Evolutionary conservation across 2,797 vertebrate genomes (phyloP), one percentile per base, ranked within the genome.

Genomic region (Enteromius radiatus): DNA sequence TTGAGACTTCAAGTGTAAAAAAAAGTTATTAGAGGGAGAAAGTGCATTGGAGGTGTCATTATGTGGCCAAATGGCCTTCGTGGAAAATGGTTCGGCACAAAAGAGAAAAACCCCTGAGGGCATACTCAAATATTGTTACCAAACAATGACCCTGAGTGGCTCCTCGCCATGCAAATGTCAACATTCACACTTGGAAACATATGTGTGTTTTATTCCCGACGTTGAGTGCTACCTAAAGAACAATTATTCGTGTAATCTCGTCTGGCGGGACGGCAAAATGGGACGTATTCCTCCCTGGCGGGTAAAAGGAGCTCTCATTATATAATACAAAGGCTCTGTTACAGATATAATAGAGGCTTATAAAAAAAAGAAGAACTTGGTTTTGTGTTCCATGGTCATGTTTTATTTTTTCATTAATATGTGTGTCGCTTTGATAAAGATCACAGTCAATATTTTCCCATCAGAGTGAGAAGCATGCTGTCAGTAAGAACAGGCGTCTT

Each of bases 11-110:
- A 85, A 88, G 83, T 82, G 75, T 70, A 45, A 76, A 87, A 81
- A 84, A 88, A 89, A 90, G 87, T 89, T 89, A 87, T 95, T 95
- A 96, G 95, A 95, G 80, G 93, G 95, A 96, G 94, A 95, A 96
- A 96, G 95, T 96, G 95, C 94, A 95, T 94, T 95, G 96, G 96
- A 95, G 96, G 95, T 96, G 95, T 95, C 96, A 90, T 90, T 88
- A 89, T 88, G 84, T 82, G 83, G 77, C 85, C 85, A 83, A 90
- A 89, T 90, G 87, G 84, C 89, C 87, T 90, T 90, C 86, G 69
- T 89, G 80, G 84, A 88, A 88, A 87, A 88, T 88, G 71, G 88
- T 85, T 87, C 82, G 41, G 76, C 78, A 87, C 85, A 86, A 90
- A 86, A 76, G 88, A 85, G 84, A 86, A 85, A 85, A 74, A 70